Base-by-base conservation (phyloP, 2,113 vertebrate genomes). In the Mustelus asterias region DNA sequence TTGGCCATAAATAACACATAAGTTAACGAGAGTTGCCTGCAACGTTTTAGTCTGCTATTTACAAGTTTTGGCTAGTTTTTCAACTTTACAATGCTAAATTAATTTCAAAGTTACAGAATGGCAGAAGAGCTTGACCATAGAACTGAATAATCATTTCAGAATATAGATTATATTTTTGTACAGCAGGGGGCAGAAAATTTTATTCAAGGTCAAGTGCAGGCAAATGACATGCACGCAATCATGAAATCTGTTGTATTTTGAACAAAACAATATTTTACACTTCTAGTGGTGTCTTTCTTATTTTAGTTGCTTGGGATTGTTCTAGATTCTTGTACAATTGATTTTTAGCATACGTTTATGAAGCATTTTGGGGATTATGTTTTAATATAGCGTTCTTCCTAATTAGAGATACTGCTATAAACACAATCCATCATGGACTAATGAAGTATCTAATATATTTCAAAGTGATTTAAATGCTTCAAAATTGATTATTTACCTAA, bases 141-240 rank as follows among this genome's bases (percentile, higher is more conserved):
- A 60, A 65, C 37, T 65, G 18, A 37, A 41, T 90, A 58, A 89
- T 29, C 11, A 2, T 65, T 93, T 65, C 29, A 92, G 33, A 65
- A 63, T 67, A 37, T 63, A n/a, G 11, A 8, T 92, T n/a, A 65
- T 63, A 93, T 18, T 65, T 93, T 65, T 67, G 60, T 22, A 67
- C 89, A 93, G 89, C 16, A 92, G 89, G n/a, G 89, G 89, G 89
- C 60, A 41, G 60, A 76, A 93, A 88, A 67, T 65, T 37, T 93
- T 93, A 65, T 93, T 93, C 20, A 37, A 93, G 89, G 33, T 92
- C 58, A 92, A 33, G 11, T n/a, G 29, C 54, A 60, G 58, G 33
- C 88, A 92, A 63, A 63, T 92, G 13, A n/a, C 7, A n/a, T 18
- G 63, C 18, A 83, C 6, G 9, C 14, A 37, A 33, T 63, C 18